Conservation (phyloP, 1,140 invertebrate species). For the Hyphantria cunea region DNA sequence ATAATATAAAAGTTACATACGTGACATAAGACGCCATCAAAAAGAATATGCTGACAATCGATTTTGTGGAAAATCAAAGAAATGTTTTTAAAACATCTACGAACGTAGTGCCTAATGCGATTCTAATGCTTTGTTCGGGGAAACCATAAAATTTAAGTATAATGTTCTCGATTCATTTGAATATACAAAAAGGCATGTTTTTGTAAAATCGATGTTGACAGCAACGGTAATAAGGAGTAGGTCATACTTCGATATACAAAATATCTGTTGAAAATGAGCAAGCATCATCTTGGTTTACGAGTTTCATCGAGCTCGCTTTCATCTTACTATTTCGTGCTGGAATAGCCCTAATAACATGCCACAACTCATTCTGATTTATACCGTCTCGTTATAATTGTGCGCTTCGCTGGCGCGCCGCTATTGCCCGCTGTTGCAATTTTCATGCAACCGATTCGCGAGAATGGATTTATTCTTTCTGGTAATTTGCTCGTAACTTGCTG, state of each 20-base stretch:
- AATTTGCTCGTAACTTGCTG: conserved; percentile 65
- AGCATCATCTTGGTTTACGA: conserved; percentile 45
- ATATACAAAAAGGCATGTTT: conserved; percentile 29
- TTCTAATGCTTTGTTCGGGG: conserved; percentile 32
- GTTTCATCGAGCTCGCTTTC: conserved; percentile 55
- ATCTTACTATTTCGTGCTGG: conserved; percentile 66
- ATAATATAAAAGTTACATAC: conserved; percentile 13
- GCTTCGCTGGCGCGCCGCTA: conserved; percentile 66
- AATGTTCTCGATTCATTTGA: conserved; percentile 34
- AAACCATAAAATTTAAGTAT: conserved; percentile 35
- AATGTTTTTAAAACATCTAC: conserved; percentile 22
- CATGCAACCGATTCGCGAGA: conserved; percentile 71
- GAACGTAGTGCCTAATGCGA: conserved; percentile 27
- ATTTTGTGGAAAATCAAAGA: conserved; percentile 15
- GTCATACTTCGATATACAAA: conserved; percentile 17
- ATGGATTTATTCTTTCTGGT: conserved; percentile 75
- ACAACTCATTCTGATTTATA: conserved; percentile 79
- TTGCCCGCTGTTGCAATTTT: conserved; percentile 73
- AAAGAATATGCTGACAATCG: conserved; percentile 15
- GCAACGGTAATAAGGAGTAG: conserved; percentile 13
- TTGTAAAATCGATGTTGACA: conserved; percentile 5
- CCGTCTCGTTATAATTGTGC: conserved; percentile 77
- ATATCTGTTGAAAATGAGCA: conserved; percentile 29
- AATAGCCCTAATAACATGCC: conserved; percentile 76
- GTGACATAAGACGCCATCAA: conserved; percentile 23